Base-by-base conservation (phyloP, 2,888 invertebrate genomes). In the Parnassius glacialis region DNA sequence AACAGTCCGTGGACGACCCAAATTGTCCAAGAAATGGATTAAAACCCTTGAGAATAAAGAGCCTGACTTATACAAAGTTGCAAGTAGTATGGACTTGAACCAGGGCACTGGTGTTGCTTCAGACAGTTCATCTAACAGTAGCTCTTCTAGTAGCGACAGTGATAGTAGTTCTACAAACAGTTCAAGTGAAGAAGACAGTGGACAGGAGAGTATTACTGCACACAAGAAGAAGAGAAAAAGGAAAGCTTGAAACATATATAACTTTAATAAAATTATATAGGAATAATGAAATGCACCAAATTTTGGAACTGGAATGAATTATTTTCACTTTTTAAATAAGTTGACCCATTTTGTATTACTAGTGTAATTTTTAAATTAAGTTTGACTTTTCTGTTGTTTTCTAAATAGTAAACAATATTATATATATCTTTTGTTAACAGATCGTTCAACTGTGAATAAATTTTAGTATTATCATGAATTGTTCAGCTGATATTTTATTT, bases 1-100 rank as follows among this genome's bases (percentile, higher is more conserved):
- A 90, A 98, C 98, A 9, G 96, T 97, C 2, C 94, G 98, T 51
- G 99, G 99, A 3, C 93, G 99, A 43, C 99, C 99, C 5, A 99
- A 99, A 85, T 92, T 99, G 45, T 98, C 99, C 7, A 95, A 95
- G 66, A 98, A 98, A 81, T 99, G 98, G 98, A 91, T 97, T 62
- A 94, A 93, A 78, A 92, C 93, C 48, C 83, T 95, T 56, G 92
- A 93, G 67, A 92, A 93, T 69, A 95, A 96, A 77, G 95, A 97
- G 69, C 94, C 96, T 3, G 95, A 96, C 43, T 83, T 98, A 65
- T 96, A 95, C 47, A 93, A 93, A 71, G 81, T 97, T 57, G 97
- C 97, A 3, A 96, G 96, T 74, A 92, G 93, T 73, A 96, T 98
- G 74, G 98, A 98, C 85, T 92, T 98, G 61, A 95, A 93, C 74